Conservation (phyloP, 1,140 invertebrate species). For the Magallana ariakensis region DNA sequence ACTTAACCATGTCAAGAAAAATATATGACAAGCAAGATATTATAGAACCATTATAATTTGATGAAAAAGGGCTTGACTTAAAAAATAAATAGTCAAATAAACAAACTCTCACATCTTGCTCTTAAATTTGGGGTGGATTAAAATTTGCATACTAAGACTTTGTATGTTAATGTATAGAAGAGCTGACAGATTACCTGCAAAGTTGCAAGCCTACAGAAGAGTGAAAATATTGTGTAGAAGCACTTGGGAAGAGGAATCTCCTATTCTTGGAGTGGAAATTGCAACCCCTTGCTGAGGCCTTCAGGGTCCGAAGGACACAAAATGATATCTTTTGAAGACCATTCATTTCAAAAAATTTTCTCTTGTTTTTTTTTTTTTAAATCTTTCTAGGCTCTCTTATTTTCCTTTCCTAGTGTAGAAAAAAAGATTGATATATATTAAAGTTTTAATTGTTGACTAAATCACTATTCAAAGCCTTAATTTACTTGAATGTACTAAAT, state of each 20-base stretch:
- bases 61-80: too few relatives aligned
- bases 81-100: too few relatives aligned
- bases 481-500: too few relatives aligned
- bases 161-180: too few relatives aligned
- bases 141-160: too few relatives aligned
- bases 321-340: conserved; percentile 31
- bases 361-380: neutral
- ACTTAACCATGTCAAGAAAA: too few relatives aligned
- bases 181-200: neutral
- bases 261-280: neutral
- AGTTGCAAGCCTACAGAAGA: conserved; percentile 21
- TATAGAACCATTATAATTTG: too few relatives aligned
- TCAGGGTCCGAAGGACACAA: conserved; percentile 32
- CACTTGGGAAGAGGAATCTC: neutral
- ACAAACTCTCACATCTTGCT: too few relatives aligned
- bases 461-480: too few relatives aligned
- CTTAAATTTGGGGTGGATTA: too few relatives aligned
- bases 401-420: conserved; percentile 4
- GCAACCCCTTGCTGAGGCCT: neutral
- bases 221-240: conserved; percentile 20
- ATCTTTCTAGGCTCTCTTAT: neutral
- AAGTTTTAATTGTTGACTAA: too few relatives aligned
- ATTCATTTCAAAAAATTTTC: conserved; percentile 10
- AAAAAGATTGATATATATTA: neutral
- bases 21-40: too few relatives aligned